Percentiles rank a stretch among this genome's conserved stretches.
phyloP scores from a whole-genome alignment of 64 coral and sea anemone genomes.

The Hydrozoanthus tunicans region DNA sequence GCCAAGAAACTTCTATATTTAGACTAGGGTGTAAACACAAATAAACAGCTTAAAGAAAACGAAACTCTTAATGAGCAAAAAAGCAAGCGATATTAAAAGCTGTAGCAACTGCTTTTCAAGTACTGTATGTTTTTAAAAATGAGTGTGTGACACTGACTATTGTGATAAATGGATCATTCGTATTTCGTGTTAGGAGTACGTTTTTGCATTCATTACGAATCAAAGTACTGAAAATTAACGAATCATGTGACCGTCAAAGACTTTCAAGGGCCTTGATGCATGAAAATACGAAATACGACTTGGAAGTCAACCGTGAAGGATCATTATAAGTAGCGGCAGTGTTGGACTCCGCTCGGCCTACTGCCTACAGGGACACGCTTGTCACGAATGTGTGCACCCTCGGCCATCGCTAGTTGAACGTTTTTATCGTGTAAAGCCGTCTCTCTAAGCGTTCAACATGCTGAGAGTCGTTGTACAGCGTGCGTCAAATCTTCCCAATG shows the following conservation, averaged over 20 bases:
- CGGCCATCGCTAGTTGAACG: not conserved
- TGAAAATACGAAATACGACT: slow-evolving; percentile 7
- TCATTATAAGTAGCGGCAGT: not conserved
- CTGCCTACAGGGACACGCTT: no score
- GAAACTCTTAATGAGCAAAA: no score
- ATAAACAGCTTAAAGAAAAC: no score
- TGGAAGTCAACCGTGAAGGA: slow-evolving; percentile 54
- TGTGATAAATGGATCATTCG: no score
- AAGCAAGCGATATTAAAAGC: not conserved
- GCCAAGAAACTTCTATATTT: no score
- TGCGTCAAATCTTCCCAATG: slow-evolving; percentile 45
- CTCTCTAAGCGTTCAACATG: slow-evolving; percentile 13
- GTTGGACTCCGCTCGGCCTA: not conserved
- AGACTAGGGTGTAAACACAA: no score
- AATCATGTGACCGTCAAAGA: slow-evolving; percentile 1
- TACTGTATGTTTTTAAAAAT: not conserved
- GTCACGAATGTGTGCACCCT: not conserved
- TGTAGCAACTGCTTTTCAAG: not conserved
- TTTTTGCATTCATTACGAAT: not conserved
- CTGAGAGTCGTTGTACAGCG: slow-evolving; percentile 29
- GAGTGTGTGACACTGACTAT: not conserved
- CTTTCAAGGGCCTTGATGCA: not conserved
- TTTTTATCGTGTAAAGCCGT: not conserved
- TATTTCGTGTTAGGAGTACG: not conserved
- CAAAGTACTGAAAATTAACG: not conserved